Base-by-base conservation (phyloP, 2,113 vertebrate species). In the Ophthalmolycus amberensis region DNA sequence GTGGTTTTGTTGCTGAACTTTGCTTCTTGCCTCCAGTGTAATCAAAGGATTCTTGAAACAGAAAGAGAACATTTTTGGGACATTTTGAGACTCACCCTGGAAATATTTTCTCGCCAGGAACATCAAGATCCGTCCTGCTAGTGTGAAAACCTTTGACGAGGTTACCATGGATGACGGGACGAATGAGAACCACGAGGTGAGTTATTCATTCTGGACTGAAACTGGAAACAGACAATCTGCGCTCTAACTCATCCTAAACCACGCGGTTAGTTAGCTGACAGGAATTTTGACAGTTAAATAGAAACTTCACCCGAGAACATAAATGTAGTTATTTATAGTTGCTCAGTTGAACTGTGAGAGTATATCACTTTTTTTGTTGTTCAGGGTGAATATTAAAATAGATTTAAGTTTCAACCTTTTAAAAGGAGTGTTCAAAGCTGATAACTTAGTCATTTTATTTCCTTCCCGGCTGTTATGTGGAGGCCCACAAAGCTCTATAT, bases 61-160 rank as follows among this genome's bases (percentile, higher is more conserved):
- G 64, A 75, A 71, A 27, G 56, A 68, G 66, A 69, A 68, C 11
- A 20, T 75, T 79, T 42, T 12, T 22, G 16, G 52, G 66, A 66
- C 4, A 69, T 77, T 69, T 70, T 25, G 59, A 75, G 38, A 78
- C 77, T 84, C 34, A 88, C n/a, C 4, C n/a, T 69, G 32, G 60
- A 82, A 77, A 56, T 87, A 44, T 84, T 64, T 87, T 84, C 16
- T 56, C 37, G 12, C 76, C 77, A 96, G 95, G 93, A 96, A 89
- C 90, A 93, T 95, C 85, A 96, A 97, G 92, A 94, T 96, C 86
- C 94, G 96, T 56, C 97, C 97, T 6, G 93, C 94, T 70, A 97
- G 96, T 58, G 95, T 97, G 81, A 98, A 97, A 93, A 98, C 96
- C 1, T 98, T 97, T 78, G 97, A 97, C 71, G 96, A 98, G 76